These are phyloP conservation scores for Micronycteris hirsuta DNA, from an alignment of 2,113 vertebrate genomes.

Conservation along the genomic window DNA sequence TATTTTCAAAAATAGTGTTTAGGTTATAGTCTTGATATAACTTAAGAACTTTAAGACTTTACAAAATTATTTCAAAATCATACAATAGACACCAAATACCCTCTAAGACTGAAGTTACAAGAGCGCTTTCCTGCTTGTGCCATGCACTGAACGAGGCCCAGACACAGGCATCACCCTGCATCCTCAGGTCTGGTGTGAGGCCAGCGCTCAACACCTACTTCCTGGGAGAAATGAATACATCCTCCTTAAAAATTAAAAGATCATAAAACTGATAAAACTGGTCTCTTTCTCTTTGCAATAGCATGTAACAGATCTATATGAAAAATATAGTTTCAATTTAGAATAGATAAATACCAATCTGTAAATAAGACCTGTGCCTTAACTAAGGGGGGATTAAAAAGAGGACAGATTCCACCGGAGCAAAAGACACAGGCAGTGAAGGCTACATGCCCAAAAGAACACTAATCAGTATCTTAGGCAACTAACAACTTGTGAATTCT, in stretches of 20 bases:
- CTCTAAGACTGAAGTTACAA: background rate
- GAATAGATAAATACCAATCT: constrained; percentile 10
- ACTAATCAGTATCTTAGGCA: background rate
- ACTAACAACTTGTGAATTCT: constrained; percentile 2
- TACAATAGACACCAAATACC: background rate
- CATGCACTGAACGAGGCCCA: background rate
- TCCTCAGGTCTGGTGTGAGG: background rate
- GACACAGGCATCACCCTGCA: background rate
- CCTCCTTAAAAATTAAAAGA: background rate
- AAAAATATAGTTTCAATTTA: constrained; percentile 5
- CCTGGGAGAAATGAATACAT: background rate
- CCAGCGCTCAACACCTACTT: background rate
- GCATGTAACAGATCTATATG: background rate
- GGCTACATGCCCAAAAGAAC: background rate
- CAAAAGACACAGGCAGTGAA: background rate
- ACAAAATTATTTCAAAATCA: constrained; percentile 20
- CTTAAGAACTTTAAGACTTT: background rate
- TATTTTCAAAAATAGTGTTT: background rate
- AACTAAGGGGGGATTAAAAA: background rate
- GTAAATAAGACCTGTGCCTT: background rate
- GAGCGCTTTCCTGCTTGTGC: background rate
- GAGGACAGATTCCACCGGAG: background rate
- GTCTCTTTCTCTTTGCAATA: constrained; percentile 16
- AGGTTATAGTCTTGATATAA: background rate
- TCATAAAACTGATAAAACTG: background rate